Base-by-base conservation (phyloP, 2,113 vertebrate genomes). In the Promerops cafer region DNA sequence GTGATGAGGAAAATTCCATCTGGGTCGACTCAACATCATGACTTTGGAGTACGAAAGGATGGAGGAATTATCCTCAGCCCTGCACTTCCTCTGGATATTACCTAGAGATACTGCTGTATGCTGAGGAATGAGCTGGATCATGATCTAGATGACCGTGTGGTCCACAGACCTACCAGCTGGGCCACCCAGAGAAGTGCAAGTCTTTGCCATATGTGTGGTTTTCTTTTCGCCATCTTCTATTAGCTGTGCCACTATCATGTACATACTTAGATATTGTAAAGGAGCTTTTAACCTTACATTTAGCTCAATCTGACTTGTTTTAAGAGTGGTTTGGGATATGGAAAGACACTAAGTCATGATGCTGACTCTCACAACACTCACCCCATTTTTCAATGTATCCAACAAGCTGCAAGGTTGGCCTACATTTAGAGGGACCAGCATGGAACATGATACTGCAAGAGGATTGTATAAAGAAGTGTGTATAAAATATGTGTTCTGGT, bases 61-160 rank as follows among this genome's bases (percentile, higher is more conserved):
- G 69, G 19, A 65, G 23, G 21, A 53, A 45, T 85, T 70, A 22
- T 16, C 4, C 10, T 37, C 31, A 65, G 28, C 40, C 45, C 17
- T 20, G 40, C 1, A 9, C 26, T 23, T 42, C 16, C 40, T 61
- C 42, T 40, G 33, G 28, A 10, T 18, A 7, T 49, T 20, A 21
- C 50, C 63, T 44, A 23, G 33, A n/a, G 49, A 10, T 17, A 31
- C 9, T 59, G 30, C 22, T 31, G 16, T 21, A 0, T 16, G 23
- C 40, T 1, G 4, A 21, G 27, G n/a, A 49, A 40, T 1, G 68
- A 49, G 33, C 40, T 27, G 61, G 63, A 26, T 60, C 45, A 37
- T 31, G 27, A 39, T 10, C 16, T 4, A 14, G 44, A 9, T 59
- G 45, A n/a, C 17, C 0, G 0, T 7, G 42, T 2, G 1, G 16